A percentile compares a stretch with the other conserved stretches of the same genome.
Conservation (phyloP, 2,797 vertebrate species). For the Falco rusticolus region DNA sequence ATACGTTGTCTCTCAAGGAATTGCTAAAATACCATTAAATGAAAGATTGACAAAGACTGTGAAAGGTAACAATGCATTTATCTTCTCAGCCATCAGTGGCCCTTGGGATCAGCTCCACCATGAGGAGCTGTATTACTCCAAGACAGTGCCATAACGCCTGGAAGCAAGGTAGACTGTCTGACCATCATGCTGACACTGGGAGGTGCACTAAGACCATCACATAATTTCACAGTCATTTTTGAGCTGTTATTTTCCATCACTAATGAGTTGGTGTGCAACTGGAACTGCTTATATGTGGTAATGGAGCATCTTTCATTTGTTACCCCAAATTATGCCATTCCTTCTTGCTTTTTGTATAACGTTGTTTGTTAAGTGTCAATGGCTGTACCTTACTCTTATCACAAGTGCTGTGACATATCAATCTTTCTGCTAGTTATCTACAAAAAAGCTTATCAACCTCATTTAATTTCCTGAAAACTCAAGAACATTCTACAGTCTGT, state of each 20-base stretch:
- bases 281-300: not conserved
- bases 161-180: not conserved
- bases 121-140: not conserved
- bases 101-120: not conserved
- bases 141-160: not conserved
- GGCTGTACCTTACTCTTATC: not conserved
- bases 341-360: not conserved
- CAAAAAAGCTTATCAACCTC: not conserved
- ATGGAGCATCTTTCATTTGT: not conserved
- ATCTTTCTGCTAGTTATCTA: not conserved
- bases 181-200: not conserved
- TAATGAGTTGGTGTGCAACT: not conserved
- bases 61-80: not conserved
- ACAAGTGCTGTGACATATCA: not conserved
- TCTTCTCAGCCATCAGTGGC: not conserved
- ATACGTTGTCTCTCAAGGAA: not conserved
- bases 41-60: not conserved
- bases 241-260: not conserved
- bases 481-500: not conserved
- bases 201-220: not conserved
- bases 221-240: not conserved
- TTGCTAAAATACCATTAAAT: not conserved
- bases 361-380: accelerated
- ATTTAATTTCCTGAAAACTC: not conserved
- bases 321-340: not conserved